Evolutionary conservation across 37 sponge, comb jelly and placozoan species (phyloP).

Genomic region (Bolinopsis microptera): DNA sequence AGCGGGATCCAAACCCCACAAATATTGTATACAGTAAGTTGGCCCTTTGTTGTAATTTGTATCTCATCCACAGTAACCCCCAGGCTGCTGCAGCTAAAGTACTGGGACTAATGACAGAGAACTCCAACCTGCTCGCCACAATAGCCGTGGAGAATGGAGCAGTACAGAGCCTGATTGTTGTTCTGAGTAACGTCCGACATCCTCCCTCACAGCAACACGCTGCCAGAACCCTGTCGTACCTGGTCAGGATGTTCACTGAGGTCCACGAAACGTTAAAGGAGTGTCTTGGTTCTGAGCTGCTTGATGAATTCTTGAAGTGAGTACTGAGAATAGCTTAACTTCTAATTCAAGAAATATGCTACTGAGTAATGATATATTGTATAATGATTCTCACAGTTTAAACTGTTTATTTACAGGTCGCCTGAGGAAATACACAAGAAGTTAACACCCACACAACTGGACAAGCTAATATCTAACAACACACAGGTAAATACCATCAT

Average conservation of each 20-base stretch:
- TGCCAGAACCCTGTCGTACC: slow-evolving; percentile 70
- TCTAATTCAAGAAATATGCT: too few relatives aligned
- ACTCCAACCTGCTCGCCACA: not conserved
- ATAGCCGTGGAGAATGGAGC: slow-evolving; percentile 65
- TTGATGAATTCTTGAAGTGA: slow-evolving; percentile 53
- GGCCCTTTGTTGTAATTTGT: not conserved
- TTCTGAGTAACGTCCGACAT: slow-evolving; percentile 80
- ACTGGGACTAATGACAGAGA: not conserved
- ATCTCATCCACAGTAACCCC: not conserved
- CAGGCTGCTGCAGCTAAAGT: slow-evolving; percentile 65
- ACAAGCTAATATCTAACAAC: slow-evolving; percentile 48
- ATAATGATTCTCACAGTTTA: too few relatives aligned
- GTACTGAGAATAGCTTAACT: not conserved
- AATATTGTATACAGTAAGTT: not conserved
- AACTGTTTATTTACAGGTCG: not conserved
- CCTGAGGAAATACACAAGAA: slow-evolving; percentile 63
- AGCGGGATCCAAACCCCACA: too few relatives aligned
- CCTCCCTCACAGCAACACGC: slow-evolving; percentile 87
- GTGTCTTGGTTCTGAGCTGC: slow-evolving; percentile 37
- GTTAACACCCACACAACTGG: slow-evolving; percentile 40
- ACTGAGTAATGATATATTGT: too few relatives aligned
- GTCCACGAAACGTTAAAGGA: slow-evolving; percentile 11
- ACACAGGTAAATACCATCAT: slow-evolving; percentile 65
- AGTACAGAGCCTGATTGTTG: slow-evolving; percentile 76
- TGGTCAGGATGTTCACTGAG: slow-evolving; percentile 26